Conservation (phyloP, 23 tunicate species). For the Pegea sp. region DNA sequence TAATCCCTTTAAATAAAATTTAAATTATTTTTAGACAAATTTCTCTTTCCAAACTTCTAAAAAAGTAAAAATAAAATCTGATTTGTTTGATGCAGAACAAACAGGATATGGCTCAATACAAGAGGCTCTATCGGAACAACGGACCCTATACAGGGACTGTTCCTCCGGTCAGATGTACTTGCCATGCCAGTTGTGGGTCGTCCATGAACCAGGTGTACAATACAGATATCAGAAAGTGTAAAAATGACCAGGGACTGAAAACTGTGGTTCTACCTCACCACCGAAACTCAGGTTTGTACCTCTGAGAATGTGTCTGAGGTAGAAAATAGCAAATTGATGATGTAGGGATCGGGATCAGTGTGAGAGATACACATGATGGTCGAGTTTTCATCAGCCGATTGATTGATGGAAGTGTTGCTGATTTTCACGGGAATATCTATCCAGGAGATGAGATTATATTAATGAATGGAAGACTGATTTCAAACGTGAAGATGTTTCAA, state of each 20-base stretch:
- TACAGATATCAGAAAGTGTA: too few relatives aligned
- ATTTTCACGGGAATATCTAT: conserved; percentile 13
- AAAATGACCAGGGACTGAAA: too few relatives aligned
- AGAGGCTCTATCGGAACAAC: conserved; percentile 5
- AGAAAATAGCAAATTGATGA: too few relatives aligned
- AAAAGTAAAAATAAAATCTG: too few relatives aligned
- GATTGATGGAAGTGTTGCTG: conserved; percentile 30
- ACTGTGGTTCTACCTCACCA: conserved; percentile 25
- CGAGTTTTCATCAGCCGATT: conserved; percentile 34
- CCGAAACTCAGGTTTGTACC: conserved; percentile 14
- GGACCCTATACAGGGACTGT: conserved; percentile 4
- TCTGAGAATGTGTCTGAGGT: too few relatives aligned
- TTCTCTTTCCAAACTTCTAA: too few relatives aligned
- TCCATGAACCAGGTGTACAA: conserved; percentile 4
- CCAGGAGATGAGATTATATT: conserved; percentile 50
- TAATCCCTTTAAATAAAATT: too few relatives aligned
- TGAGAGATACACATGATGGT: conserved; percentile 26
- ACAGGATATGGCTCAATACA: conserved; percentile 41
- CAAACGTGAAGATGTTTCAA: too few relatives aligned
- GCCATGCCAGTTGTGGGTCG: neutral
- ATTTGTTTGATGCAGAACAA: conserved; percentile 27
- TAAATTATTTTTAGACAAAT: too few relatives aligned
- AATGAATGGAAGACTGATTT: too few relatives aligned
- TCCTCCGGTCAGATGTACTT: neutral
- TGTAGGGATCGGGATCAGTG: conserved; percentile 60